Evolutionary conservation across 2,888 invertebrate species (phyloP).

Genomic region (Ferrisia virgata): DNA sequence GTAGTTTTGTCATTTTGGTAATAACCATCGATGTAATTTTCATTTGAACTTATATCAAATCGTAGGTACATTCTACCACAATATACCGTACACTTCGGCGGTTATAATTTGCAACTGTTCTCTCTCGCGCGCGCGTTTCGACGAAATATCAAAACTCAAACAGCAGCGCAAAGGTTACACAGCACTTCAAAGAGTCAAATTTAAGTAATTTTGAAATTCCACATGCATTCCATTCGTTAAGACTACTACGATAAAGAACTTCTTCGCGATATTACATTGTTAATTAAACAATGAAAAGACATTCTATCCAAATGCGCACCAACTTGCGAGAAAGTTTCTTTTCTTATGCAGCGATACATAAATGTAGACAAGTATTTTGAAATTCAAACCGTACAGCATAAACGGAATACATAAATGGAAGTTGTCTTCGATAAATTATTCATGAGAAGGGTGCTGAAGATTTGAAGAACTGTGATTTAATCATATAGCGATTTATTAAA

Average conservation of each 20-base stretch:
- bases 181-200: not conserved
- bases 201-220: slow-evolving; percentile 29
- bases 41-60: not conserved
- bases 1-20: not conserved
- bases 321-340: not conserved
- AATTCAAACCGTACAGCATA: slow-evolving; percentile 24
- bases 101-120: not conserved
- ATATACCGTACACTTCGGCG: not conserved
- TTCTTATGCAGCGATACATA: not conserved
- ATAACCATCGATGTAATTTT: not conserved
- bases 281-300: slow-evolving; percentile 29
- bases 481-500: slow-evolving; percentile 14
- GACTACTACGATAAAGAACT: not conserved
- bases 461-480: slow-evolving; percentile 21
- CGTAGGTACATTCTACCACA: not conserved
- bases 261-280: not conserved
- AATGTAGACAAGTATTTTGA: slow-evolving; percentile 15
- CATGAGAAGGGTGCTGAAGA: not conserved
- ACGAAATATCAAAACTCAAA: not conserved
- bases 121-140: not conserved
- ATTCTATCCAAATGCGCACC: not conserved
- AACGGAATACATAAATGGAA: slow-evolving; percentile 21
- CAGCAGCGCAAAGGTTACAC: not conserved
- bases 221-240: slow-evolving; percentile 1
- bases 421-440: slow-evolving; percentile 30